phyloP scores from a whole-genome alignment of 2,113 vertebrate species.

The Limanda limanda region DNA sequence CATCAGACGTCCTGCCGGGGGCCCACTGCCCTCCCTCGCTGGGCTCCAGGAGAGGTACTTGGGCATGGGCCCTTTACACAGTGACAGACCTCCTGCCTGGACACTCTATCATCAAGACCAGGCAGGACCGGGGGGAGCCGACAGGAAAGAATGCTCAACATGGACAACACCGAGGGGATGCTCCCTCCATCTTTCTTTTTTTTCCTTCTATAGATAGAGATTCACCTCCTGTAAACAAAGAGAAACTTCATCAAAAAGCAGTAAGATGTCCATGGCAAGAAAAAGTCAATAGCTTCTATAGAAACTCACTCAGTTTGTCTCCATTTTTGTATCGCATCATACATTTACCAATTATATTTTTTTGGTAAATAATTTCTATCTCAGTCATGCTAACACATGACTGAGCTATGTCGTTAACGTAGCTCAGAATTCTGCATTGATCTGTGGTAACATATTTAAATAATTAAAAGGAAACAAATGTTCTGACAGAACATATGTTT shows the following conservation, averaged over 20 bases:
- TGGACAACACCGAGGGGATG: neutral
- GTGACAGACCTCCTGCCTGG: slow-evolving; percentile 69
- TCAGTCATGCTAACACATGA: too few relatives aligned
- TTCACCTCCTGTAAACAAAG: slow-evolving; percentile 13
- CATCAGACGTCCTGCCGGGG: slow-evolving; percentile 53
- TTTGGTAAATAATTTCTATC: too few relatives aligned
- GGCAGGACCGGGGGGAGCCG: slow-evolving; percentile 29
- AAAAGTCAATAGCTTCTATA: neutral
- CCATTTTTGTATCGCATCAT: neutral
- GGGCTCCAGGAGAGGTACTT: slow-evolving; percentile 56
- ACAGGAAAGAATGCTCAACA: slow-evolving; percentile 23
- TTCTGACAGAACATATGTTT: too few relatives aligned
- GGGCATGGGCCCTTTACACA: slow-evolving; percentile 51
- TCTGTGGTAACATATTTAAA: too few relatives aligned
- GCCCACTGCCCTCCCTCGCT: slow-evolving; percentile 25
- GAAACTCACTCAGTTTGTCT: neutral
- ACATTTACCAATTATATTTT: neutral
- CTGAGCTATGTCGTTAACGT: too few relatives aligned
- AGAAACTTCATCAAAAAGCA: neutral
- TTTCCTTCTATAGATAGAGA: neutral
- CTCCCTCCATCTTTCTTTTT: slow-evolving; percentile 11
- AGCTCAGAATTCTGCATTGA: too few relatives aligned
- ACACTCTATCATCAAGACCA: slow-evolving; percentile 62
- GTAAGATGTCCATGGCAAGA: neutral
- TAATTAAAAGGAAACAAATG: too few relatives aligned